A percentile compares a stretch with the other conserved stretches of the same genome.
Conservation (phyloP, 2,113 vertebrate species). For the Siniperca chuatsi region DNA sequence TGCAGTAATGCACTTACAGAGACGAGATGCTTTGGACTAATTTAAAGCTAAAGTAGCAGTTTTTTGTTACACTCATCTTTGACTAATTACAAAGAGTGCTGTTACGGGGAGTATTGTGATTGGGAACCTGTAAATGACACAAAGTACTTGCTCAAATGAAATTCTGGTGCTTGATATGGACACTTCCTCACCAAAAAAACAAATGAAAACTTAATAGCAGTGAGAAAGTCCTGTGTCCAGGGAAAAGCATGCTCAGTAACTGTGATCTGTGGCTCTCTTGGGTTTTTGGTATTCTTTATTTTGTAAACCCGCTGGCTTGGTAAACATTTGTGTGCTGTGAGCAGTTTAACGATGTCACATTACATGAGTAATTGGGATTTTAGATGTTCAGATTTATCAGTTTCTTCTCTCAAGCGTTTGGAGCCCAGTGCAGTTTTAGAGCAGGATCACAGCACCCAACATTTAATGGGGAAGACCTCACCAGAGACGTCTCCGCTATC, state of each 20-base stretch:
- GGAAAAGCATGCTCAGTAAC: background rate
- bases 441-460: conserved; percentile 4
- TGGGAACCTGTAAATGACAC: background rate
- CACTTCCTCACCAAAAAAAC: too few species aligned
- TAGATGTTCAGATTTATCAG: background rate
- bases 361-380: background rate
- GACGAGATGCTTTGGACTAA: conserved; percentile 24
- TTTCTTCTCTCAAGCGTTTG: conserved; percentile 1
- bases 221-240: background rate
- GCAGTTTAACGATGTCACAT: background rate
- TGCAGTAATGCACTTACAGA: conserved; percentile 48
- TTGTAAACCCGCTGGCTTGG: background rate
- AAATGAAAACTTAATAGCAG: background rate
- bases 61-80: conserved; percentile 15
- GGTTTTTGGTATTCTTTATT: background rate
- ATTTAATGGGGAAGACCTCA: conserved; percentile 27
- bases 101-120: background rate
- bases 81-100: background rate
- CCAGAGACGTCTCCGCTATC: background rate
- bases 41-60: conserved; percentile 9
- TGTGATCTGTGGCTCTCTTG: background rate
- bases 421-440: conserved; percentile 12
- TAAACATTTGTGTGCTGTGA: background rate
- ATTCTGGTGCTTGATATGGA: background rate
- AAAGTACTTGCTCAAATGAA: background rate